Evolutionary conservation across 2,113 vertebrate species (phyloP).

Genomic region (Sturnira hondurensis): DNA sequence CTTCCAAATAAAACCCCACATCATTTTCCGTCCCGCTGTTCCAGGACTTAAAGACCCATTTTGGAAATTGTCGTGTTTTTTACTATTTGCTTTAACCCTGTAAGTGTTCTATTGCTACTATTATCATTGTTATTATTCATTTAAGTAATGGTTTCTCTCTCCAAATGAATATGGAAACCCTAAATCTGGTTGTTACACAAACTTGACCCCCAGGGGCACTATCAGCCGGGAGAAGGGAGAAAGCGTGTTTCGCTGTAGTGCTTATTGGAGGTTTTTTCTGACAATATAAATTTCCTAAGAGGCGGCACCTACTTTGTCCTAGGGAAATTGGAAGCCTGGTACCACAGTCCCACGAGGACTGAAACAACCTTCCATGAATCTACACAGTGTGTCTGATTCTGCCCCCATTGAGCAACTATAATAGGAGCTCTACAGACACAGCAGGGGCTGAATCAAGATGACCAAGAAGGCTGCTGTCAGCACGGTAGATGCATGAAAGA

Average conservation of each 20-base stretch:
- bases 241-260: not conserved
- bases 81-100: not conserved
- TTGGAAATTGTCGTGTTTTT: not conserved
- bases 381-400: conserved; percentile 49
- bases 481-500: not conserved
- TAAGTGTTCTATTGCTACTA: not conserved
- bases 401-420: conserved; percentile 41
- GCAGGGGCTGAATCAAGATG: conserved; percentile 41
- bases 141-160: not conserved
- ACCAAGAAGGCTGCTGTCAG: conserved; percentile 23
- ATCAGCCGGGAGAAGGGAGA: not conserved
- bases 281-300: conserved; percentile 49
- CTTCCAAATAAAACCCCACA: not conserved
- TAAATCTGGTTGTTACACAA: not conserved
- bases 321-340: conserved; percentile 5
- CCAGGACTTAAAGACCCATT: not conserved
- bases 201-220: not conserved
- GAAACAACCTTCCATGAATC: conserved; percentile 16
- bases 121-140: not conserved
- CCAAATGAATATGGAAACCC: not conserved
- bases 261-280: conserved; percentile 39
- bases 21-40: not conserved
- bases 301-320: not conserved
- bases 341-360: conserved; percentile 40
- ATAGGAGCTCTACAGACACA: conserved; percentile 43